These are phyloP conservation scores for Acromyrmex heyeri DNA, from an alignment of 1,140 invertebrate species.

Conservation along the genomic window DNA sequence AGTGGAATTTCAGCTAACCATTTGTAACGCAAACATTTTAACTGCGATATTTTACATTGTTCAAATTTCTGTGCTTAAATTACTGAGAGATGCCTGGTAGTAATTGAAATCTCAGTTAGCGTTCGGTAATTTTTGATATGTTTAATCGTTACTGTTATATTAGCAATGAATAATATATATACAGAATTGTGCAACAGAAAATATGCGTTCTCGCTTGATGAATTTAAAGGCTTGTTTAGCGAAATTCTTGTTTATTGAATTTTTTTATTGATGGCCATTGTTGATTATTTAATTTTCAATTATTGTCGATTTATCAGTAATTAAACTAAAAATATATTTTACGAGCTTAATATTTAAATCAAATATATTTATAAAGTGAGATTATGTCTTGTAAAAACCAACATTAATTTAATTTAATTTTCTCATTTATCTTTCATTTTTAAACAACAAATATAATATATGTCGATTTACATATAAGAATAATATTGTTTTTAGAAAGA, in stretches of 20 bases:
- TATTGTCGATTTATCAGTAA: conserved; percentile 14
- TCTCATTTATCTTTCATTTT: background rate
- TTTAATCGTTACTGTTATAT: conserved; percentile 53
- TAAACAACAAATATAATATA: background rate
- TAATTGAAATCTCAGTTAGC: conserved; percentile 57
- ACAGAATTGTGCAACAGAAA: background rate
- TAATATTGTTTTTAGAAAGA: conserved; percentile 4
- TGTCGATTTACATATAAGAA: background rate
- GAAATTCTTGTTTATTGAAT: background rate
- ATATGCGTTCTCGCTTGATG: background rate
- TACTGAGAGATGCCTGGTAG: conserved; percentile 1
- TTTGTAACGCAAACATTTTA: conserved; percentile 43
- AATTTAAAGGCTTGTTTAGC: conserved; percentile 12
- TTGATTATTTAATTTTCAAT: conserved; percentile 18
- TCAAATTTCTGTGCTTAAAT: conserved; percentile 44
- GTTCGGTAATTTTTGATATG: conserved; percentile 55
- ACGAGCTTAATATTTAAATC: background rate
- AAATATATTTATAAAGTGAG: background rate
- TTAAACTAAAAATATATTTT: conserved; percentile 6
- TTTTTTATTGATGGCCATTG: too few species aligned
- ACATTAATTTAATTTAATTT: background rate
- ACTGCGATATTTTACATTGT: conserved; percentile 41
- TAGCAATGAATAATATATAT: conserved; percentile 14
- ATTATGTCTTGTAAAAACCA: background rate
- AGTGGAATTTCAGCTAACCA: conserved; percentile 17